Base-by-base conservation (phyloP, 2,888 invertebrate genomes). In the Iphiclides podalirius region DNA sequence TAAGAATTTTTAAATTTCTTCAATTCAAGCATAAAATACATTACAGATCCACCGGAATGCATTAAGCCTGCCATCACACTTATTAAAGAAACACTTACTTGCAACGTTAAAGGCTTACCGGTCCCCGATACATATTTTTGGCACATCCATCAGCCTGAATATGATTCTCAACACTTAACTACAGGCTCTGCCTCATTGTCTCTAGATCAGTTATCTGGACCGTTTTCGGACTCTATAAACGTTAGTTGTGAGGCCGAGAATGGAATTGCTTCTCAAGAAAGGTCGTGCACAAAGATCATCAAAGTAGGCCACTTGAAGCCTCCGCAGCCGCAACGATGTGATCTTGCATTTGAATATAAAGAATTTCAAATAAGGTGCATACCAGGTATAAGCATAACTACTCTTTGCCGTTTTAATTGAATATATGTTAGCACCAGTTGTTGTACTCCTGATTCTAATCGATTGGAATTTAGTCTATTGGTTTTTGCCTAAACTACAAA, bases 301-400 rank as follows among this genome's bases (percentile, higher is more conserved):
- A 79, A 70, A n/a, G 70, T 88, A 55, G 82, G 82, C 40, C 72
- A 75, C 26, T 55, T 88, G 43, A 74, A 85, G 53, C 88, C 88
- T 0, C 80, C 68, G 16, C 79, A 75, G 50, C 88, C 87, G 0
- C 76, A 75, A 47, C 80, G 83, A 50, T 88, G 88, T 47, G 88
- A 88, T 53, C 65, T 88, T 38, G 79, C 81, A 1, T 87, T 71
- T 52, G 87, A 88, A 55, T 76, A 76, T 56, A 78, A 74, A 4
- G 87, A 83, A 64, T 86, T 87, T 52, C 86, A 86, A 59, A 84
- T 88, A 74, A 75, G 83, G 53, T 88, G 87, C 62, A 72, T 79
- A 54, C 85, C 88, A 67, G 88, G 88, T 87, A 64, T n/a, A 51
- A 51, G 43, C 11, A 4, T 11, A 28, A 4, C 6, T 20, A 6